Evolutionary conservation across 2,888 invertebrate species (phyloP), one percentile per base, ranked within the genome.

Genomic region (Ichneumoninae sp.): DNA sequence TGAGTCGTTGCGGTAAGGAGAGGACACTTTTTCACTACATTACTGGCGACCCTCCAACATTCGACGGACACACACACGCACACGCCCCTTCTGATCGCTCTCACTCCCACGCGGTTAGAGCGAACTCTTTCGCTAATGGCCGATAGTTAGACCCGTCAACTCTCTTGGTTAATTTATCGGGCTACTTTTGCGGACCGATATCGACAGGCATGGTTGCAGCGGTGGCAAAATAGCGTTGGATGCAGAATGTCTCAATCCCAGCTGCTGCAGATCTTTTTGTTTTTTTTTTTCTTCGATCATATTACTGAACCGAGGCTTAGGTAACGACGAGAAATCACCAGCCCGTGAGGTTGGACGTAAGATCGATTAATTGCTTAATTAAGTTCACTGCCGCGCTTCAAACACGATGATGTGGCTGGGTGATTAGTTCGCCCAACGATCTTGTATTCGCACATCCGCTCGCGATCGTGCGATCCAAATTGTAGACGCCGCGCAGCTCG

Each of bases 241-340:
- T 33, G 47, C 54, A 62, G 47, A 84, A 81, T 70, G 84, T 77
- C 84, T 84, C 80, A 84, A 84, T 80, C 77, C 26, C 47, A 60
- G 65, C 52, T 54, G 75, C 62, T 54, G 22, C 54, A 62, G 30
- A 47, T 60, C 5, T 22, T 50, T 57, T 54, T n/a, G n/a, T 22
- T 57, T 7, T 26, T 68, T 71, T 47, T 16, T 47, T 47, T 47
- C 57, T 26, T n/a, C 19, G 19, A 76, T 80, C 52, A 57, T 66
- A 71, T 66, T 22, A 68, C 50, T 26, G 60, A 68, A 76, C 66
- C 50, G 72, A 60, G 66, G 19, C 52, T 76, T 68, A n/a, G 40
- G n/a, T 62, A 76, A 72, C 60, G 52, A n/a, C 22, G 44, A 7
- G 60, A 70, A 70, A 10, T 19, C 47, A 33, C 33, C 60, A 8